A percentile compares a stretch with the other conserved stretches of the same genome.
Evolutionary conservation across 2,797 vertebrate species (phyloP).

Genomic region (Falco concolor): DNA sequence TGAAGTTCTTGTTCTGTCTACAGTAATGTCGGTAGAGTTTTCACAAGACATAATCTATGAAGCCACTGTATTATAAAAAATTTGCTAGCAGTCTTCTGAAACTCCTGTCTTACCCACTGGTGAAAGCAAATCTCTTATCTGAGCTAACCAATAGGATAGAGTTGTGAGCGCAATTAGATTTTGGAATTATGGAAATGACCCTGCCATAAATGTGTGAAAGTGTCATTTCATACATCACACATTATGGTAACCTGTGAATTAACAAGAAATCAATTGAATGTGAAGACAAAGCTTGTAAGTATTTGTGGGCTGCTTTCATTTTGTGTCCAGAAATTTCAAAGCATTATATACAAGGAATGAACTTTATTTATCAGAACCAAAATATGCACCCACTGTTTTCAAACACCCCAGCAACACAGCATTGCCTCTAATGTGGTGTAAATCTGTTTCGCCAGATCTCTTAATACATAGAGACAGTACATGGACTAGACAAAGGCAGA

Average conservation of each 20-base stretch:
- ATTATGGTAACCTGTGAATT: background rate
- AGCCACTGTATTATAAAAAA: background rate
- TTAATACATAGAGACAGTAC: background rate
- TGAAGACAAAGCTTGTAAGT: background rate
- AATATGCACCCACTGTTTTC: background rate
- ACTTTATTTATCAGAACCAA: background rate
- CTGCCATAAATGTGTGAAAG: background rate
- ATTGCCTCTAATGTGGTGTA: background rate
- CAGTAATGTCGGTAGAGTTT: background rate
- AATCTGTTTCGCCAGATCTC: background rate
- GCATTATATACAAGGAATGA: background rate
- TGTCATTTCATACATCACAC: background rate
- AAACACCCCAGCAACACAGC: background rate
- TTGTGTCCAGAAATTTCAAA: background rate
- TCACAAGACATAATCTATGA: background rate
- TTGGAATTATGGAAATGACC: background rate
- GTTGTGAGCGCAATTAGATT: background rate
- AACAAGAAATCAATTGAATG: background rate
- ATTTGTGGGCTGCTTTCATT: background rate
- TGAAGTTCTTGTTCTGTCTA: background rate
- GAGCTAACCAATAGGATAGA: background rate
- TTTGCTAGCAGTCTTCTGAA: background rate
- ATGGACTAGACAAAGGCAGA: background rate
- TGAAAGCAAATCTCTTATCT: background rate
- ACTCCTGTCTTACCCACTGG: accelerated